A percentile compares a stretch with the other conserved stretches of the same genome.
Conservation (phyloP, 2,113 vertebrate genomes). For the Pterocles gutturalis region DNA sequence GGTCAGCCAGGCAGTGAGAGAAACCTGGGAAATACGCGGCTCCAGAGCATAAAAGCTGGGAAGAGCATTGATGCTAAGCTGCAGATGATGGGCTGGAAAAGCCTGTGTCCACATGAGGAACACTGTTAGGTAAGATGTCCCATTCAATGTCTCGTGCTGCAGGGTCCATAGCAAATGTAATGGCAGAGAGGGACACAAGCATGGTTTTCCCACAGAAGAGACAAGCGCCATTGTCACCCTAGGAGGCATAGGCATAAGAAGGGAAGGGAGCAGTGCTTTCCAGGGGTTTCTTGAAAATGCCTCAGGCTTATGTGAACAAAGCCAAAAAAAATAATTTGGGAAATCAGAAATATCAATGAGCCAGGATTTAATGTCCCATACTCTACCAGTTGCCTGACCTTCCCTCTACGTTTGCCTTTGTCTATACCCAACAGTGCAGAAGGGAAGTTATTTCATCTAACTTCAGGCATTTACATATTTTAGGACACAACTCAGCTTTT, state of each 20-base stretch:
- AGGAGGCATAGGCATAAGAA: background rate
- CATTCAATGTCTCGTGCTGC: background rate
- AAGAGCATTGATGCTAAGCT: background rate
- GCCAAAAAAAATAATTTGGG: background rate
- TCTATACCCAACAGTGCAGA: background rate
- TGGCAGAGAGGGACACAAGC: background rate
- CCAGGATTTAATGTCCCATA: background rate
- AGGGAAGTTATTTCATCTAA: background rate
- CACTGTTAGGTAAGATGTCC: background rate
- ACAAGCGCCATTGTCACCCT: background rate
- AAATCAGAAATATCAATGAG: background rate
- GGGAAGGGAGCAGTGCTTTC: background rate
- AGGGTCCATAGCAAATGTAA: background rate
- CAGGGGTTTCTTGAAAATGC: background rate
- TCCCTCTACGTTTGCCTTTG: accelerated
- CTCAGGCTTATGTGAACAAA: background rate
- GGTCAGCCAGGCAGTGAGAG: background rate
- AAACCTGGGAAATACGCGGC: accelerated
- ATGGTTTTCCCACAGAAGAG: background rate
- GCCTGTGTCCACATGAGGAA: background rate
- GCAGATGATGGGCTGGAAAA: background rate
- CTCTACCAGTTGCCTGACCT: background rate
- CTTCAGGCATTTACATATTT: background rate
- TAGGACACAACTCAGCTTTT: background rate
- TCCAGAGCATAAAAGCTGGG: background rate